Percentiles rank a stretch among this genome's conserved stretches.
Conservation (phyloP, 2,113 vertebrate genomes). For the Paramisgurnus dabryanus region DNA sequence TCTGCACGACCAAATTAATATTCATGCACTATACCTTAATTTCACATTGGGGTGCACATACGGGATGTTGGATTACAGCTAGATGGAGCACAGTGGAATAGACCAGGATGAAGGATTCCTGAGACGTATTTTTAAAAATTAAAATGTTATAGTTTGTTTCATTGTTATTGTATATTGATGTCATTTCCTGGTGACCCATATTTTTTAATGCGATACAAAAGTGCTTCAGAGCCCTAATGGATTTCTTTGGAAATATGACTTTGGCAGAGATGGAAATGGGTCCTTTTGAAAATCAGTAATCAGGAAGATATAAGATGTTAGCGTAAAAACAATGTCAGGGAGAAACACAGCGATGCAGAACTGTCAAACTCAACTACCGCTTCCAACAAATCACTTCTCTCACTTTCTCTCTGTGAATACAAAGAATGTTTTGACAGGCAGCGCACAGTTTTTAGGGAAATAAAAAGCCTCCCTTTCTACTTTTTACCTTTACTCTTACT, state of each 20-base stretch:
- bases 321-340: slow-evolving; percentile 18
- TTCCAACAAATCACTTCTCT: slow-evolving; percentile 20
- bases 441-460: slow-evolving; percentile 57
- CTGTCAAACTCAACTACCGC: slow-evolving; percentile 21
- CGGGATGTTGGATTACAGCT: too few species aligned
- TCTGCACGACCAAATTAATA: slow-evolving; percentile 14
- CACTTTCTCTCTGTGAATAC: not conserved
- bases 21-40: not conserved
- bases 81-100: too few species aligned
- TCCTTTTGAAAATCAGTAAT: slow-evolving; percentile 19
- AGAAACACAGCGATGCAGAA: not conserved
- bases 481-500: slow-evolving; percentile 55
- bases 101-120: too few species aligned
- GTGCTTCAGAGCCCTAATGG: too few species aligned
- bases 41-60: not conserved
- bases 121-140: too few species aligned
- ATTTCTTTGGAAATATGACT: not conserved
- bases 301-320: slow-evolving; percentile 7
- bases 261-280: not conserved
- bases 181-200: too few species aligned
- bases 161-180: too few species aligned
- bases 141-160: too few species aligned
- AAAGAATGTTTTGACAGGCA: slow-evolving; percentile 56
- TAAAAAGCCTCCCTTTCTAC: slow-evolving; percentile 58
- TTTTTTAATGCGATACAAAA: too few species aligned